A percentile compares a stretch with the other conserved stretches of the same genome.
These are phyloP conservation scores for Monodelphis domestica DNA, from an alignment of 2,797 vertebrate species.

Conservation along the genomic window DNA sequence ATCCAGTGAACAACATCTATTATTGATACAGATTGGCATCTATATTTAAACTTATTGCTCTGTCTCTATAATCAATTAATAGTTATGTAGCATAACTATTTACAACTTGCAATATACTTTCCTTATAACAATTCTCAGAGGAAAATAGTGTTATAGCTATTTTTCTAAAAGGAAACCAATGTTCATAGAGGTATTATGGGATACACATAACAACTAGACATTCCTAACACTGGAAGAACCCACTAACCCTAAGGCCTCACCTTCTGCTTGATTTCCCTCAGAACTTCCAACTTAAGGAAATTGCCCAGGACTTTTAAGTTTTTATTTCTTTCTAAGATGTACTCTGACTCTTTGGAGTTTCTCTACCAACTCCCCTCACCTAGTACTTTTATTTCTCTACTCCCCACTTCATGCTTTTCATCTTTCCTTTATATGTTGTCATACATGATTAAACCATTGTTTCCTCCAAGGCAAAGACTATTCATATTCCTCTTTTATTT, in stretches of 20 bases:
- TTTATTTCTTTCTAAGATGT: background rate
- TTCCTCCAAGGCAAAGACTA: background rate
- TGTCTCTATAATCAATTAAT: background rate
- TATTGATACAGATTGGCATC: background rate
- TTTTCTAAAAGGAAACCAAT: background rate
- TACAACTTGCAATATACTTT: background rate
- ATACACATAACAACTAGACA: background rate
- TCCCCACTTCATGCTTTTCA: slow-evolving; percentile 6
- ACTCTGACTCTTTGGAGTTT: background rate
- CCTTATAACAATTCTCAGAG: background rate
- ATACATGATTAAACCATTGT: slow-evolving; percentile 22
- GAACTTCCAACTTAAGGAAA: background rate
- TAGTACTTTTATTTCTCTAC: slow-evolving; percentile 11
- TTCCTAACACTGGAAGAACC: background rate
- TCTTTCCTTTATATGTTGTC: background rate
- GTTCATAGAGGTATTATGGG: background rate
- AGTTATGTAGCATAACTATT: background rate
- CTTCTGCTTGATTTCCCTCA: background rate
- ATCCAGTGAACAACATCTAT: background rate
- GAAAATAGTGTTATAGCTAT: background rate
- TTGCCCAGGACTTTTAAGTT: background rate
- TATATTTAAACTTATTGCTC: background rate
- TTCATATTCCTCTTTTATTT: background rate
- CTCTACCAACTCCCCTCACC: background rate
- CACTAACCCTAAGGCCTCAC: background rate